Evolutionary conservation across 2,888 invertebrate genomes (phyloP).

Genomic region (Liposcelis brunnea): DNA sequence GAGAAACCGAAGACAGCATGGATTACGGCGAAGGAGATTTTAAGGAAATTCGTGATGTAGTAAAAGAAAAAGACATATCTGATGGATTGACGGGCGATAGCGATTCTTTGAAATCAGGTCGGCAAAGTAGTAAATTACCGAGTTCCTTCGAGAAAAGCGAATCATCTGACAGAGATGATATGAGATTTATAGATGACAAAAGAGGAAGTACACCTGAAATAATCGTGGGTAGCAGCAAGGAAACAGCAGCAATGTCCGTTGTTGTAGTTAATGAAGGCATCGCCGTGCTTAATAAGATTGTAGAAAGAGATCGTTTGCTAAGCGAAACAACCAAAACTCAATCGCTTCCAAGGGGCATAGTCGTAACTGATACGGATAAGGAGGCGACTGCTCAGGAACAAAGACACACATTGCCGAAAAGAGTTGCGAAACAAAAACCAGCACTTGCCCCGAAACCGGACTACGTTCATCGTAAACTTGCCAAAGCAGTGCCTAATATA

Average conservation of each 20-base stretch:
- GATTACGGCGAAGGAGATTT: constrained; percentile 7
- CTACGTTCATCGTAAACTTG: not conserved
- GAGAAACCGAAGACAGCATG: constrained; percentile 5
- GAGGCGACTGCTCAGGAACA: not conserved
- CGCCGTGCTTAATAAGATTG: not conserved
- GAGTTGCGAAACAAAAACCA: not conserved
- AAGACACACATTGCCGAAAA: constrained; percentile 3
- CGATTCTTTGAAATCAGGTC: not conserved
- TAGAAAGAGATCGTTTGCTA: not conserved
- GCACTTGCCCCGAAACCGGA: not conserved
- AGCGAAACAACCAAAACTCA: not conserved
- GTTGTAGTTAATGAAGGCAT: constrained; percentile 6
- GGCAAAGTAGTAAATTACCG: not conserved
- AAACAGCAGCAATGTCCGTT: not conserved
- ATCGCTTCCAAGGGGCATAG: not conserved
- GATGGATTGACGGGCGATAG: not conserved
- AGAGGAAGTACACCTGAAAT: constrained; percentile 3
- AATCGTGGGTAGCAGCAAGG: constrained; percentile 1
- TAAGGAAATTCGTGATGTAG: constrained; percentile 1
- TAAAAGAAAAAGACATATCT: constrained; percentile 6
- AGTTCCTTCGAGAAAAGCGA: constrained; percentile 6
- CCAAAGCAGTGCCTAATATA: constrained; percentile 7
- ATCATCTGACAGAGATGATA: not conserved
- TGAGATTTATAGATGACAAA: constrained; percentile 2
- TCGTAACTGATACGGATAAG: not conserved